Evolutionary conservation across 2,113 vertebrate species (phyloP), one percentile per base, ranked within the genome.

Genomic region (Mesitornis unicolor): DNA sequence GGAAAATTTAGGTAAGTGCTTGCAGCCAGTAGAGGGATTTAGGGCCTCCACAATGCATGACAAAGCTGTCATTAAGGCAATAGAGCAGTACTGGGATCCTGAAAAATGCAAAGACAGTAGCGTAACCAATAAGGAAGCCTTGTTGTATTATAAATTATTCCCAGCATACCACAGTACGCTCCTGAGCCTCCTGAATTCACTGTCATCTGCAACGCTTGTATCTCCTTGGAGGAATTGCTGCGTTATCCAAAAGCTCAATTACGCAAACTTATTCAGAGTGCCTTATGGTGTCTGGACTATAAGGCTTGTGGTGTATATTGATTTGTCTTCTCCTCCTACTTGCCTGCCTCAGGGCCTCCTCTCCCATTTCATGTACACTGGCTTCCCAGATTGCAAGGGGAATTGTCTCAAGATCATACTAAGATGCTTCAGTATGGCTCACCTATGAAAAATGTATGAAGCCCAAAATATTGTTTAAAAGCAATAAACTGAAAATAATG

Each of bases 331-430:
- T 95, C 85, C 33, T 88, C 78, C 53, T 77, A 73, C 38, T 57
- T 22, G 42, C 28, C 80, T 6, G 5, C 67, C 79, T 78, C 10
- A 0, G 57, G 84, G 54, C 45, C 78, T 93, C n/a, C 54, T 95
- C 86, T 95, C 81, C 84, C 59, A 65, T 83, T 90, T 93, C 76
- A 56, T 63, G 36, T 83, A 85, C 71, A 38, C 1, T 61, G 81
- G 85, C 77, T 89, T 94, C 91, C 68, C 75, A 29, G 85, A 88
- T 68, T 63, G 75, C 74, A 61, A 60, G 70, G 61, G 70, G 68
- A 93, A 61, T 54, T 83, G 38, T 87, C 80, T 89, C 93, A 96
- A 96, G 90, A 95, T 93, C 93, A 82, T 53, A 80, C 7, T 18
- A 65, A 82, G 76, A 65, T 28, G 31, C 61, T 59, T 84, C 77